phyloP scores from a whole-genome alignment of 2,888 invertebrate species.

The Coremacera marginata region DNA sequence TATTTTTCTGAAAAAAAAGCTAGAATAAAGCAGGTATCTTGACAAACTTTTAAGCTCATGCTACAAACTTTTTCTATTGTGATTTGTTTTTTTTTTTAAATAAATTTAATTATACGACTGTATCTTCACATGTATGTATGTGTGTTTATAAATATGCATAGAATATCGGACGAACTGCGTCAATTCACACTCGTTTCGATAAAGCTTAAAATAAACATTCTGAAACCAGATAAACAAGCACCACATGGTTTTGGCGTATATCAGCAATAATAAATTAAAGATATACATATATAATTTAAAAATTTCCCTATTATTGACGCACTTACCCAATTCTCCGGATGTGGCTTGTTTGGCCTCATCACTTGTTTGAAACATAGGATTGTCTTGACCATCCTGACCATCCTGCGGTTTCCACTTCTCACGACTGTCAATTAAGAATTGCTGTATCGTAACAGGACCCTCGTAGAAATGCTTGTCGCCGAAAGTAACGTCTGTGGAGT shows the following conservation, averaged over 20 bases:
- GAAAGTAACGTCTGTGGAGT: slow-evolving; percentile 80
- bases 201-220: too few species aligned
- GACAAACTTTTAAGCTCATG: too few species aligned
- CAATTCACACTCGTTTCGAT: not conserved
- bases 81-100: not conserved
- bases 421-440: slow-evolving; percentile 73
- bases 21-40: too few species aligned
- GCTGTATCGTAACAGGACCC: slow-evolving; percentile 83
- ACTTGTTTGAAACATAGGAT: slow-evolving; percentile 53
- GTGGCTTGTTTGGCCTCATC: not conserved
- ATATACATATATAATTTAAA: too few species aligned
- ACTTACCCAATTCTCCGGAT: slow-evolving; percentile 27
- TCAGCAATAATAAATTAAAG: too few species aligned
- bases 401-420: slow-evolving; percentile 59
- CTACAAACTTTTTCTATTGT: too few species aligned
- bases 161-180: not conserved
- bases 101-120: too few species aligned
- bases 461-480: slow-evolving; percentile 83
- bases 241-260: not conserved
- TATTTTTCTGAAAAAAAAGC: too few species aligned
- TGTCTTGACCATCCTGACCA: slow-evolving; percentile 55
- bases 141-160: not conserved
- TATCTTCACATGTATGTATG: not conserved
- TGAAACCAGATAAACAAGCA: not conserved
- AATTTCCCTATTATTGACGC: not conserved